phyloP scores from a whole-genome alignment of 2,888 invertebrate genomes.

The Campoletis raptor region DNA sequence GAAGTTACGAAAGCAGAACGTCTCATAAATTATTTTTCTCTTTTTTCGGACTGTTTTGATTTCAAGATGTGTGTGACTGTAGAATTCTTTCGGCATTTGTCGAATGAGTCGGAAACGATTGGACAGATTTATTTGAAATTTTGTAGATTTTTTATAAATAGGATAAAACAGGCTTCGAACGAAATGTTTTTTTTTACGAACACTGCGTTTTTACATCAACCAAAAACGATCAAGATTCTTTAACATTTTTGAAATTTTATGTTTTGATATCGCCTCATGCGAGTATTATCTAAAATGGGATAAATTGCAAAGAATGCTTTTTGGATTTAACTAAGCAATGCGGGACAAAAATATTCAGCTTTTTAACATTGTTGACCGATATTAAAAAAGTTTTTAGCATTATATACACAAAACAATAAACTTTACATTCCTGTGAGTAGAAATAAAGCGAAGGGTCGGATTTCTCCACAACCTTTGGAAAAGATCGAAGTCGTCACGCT shows the following conservation, averaged over 20 bases:
- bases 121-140: too few species aligned
- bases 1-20: neutral
- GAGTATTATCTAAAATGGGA: too few species aligned
- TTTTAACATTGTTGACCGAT: neutral
- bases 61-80: too few species aligned
- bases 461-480: neutral
- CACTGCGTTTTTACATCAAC: too few species aligned
- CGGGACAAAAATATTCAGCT: neutral
- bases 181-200: too few species aligned
- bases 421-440: neutral
- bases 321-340: neutral
- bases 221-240: too few species aligned
- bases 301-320: neutral
- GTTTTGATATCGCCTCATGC: too few species aligned
- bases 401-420: neutral
- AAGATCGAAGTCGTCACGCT: neutral
- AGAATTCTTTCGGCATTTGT: too few species aligned
- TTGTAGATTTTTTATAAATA: too few species aligned
- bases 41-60: neutral
- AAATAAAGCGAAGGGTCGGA: neutral
- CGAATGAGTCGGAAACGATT: too few species aligned
- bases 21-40: neutral
- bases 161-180: too few species aligned
- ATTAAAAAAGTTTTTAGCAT: neutral
- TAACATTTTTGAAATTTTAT: too few species aligned